phyloP scores from a whole-genome alignment of 1,140 invertebrate species.

The Heliconius hewitsoni region DNA sequence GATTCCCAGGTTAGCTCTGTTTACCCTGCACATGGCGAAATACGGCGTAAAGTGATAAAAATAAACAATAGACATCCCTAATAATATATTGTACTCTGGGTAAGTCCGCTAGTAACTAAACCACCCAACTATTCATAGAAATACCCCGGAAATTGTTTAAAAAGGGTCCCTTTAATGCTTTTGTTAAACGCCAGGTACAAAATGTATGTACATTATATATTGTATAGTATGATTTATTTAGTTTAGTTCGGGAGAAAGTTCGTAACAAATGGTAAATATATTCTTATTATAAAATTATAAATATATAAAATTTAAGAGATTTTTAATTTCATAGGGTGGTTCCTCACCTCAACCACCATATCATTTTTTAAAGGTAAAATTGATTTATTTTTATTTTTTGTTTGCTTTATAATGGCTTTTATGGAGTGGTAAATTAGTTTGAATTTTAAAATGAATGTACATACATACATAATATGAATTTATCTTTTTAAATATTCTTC shows the following conservation, averaged over 20 bases:
- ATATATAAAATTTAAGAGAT: neutral
- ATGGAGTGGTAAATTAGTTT: too few species aligned
- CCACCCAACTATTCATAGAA: neutral
- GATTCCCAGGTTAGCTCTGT: neutral
- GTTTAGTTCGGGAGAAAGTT: neutral
- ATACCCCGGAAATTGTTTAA: neutral
- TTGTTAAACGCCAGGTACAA: neutral
- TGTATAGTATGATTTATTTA: constrained; percentile 8
- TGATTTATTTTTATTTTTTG: too few species aligned
- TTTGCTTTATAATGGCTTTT: too few species aligned
- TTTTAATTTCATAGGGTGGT: neutral
- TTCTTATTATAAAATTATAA: neutral
- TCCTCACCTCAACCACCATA: too few species aligned
- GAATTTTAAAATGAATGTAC: too few species aligned
- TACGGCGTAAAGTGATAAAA: neutral
- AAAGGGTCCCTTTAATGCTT: constrained; percentile 8
- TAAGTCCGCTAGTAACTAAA: neutral
- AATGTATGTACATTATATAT: neutral
- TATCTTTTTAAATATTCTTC: too few species aligned
- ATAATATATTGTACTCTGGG: neutral
- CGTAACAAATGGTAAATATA: neutral
- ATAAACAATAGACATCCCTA: neutral
- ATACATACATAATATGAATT: too few species aligned
- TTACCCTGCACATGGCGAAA: too few species aligned
- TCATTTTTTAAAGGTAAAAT: too few species aligned